phyloP scores from a whole-genome alignment of 2,888 invertebrate genomes.

The Listrodromus nycthemerus region DNA sequence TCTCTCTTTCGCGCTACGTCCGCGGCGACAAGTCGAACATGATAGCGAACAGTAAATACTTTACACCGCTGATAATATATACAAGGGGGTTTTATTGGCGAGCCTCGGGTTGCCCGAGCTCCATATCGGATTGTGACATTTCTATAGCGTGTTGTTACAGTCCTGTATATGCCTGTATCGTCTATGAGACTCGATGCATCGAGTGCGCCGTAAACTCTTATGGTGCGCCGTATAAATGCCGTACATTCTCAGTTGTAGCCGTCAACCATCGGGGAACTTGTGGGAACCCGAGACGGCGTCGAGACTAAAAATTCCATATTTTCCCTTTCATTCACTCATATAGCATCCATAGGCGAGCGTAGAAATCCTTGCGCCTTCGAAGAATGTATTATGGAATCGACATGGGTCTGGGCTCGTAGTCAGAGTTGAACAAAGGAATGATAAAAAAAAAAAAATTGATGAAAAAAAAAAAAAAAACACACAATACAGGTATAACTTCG shows the following conservation, averaged over 20 bases:
- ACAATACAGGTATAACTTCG: slow-evolving; percentile 59
- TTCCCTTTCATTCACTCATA: slow-evolving; percentile 59
- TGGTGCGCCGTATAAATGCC: slow-evolving; percentile 54
- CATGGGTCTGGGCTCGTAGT: not conserved
- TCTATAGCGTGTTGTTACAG: slow-evolving; percentile 66
- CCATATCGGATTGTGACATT: slow-evolving; percentile 73
- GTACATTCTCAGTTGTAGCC: slow-evolving; percentile 32
- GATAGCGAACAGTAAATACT: slow-evolving; percentile 70
- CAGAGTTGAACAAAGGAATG: slow-evolving; percentile 50
- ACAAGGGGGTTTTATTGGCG: slow-evolving; percentile 68
- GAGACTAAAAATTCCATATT: slow-evolving; percentile 57
- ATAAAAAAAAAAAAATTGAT: slow-evolving; percentile 41
- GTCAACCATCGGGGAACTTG: slow-evolving; percentile 38
- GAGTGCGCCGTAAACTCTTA: slow-evolving; percentile 54
- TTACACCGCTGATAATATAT: slow-evolving; percentile 71
- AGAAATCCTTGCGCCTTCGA: slow-evolving; percentile 17
- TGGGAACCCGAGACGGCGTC: slow-evolving; percentile 48
- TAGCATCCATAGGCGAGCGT: slow-evolving; percentile 46
- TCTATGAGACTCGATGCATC: slow-evolving; percentile 24
- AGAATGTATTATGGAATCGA: slow-evolving; percentile 25
- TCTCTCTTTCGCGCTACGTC: slow-evolving; percentile 39
- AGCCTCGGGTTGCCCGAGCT: slow-evolving; percentile 32
- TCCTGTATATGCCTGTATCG: slow-evolving; percentile 61
- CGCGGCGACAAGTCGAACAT: slow-evolving; percentile 61
- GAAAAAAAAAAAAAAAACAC: slow-evolving; percentile 22